Percentiles rank a stretch among this genome's conserved stretches.
phyloP scores from a whole-genome alignment of 53 echinoderm and acorn worm genomes.

The Mesocentrotus franciscanus region DNA sequence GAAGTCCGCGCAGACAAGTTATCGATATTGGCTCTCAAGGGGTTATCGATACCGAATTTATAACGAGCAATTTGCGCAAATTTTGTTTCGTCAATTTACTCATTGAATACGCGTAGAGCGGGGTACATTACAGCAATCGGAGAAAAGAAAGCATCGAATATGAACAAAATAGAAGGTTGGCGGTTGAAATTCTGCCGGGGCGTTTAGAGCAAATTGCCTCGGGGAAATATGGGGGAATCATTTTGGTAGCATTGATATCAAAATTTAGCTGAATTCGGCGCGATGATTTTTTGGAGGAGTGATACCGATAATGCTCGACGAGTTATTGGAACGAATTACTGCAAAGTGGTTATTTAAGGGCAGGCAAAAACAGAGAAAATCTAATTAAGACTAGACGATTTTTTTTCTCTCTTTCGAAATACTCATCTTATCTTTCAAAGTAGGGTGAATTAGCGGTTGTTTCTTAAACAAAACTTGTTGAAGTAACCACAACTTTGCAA shows the following conservation, averaged over 20 bases:
- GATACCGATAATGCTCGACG: constrained; percentile 1
- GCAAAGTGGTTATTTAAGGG: constrained; percentile 48
- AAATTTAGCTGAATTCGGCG: constrained; percentile 18
- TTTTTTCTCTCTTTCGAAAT: neutral
- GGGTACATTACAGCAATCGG: constrained; percentile 17
- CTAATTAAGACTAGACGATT: neutral
- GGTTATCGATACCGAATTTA: constrained; percentile 62
- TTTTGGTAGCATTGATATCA: constrained; percentile 45
- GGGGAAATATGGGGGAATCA: constrained; percentile 49
- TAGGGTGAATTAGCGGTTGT: neutral
- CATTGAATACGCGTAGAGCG: constrained; percentile 37
- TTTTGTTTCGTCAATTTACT: constrained; percentile 59
- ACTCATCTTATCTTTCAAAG: neutral
- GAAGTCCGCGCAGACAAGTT: constrained; percentile 5
- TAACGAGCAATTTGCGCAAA: constrained; percentile 56
- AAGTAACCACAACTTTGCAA: neutral
- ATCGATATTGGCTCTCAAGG: constrained; percentile 47
- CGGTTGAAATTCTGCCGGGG: constrained; percentile 33
- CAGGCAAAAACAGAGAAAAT: constrained; percentile 12
- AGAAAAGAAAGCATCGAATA: neutral
- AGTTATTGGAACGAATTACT: constrained; percentile 44
- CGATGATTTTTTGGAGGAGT: constrained; percentile 20
- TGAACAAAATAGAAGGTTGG: neutral
- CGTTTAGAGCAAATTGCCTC: constrained; percentile 25
- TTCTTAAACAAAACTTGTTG: neutral